A percentile compares a stretch with the other conserved stretches of the same genome.
Conservation (phyloP, 2,113 vertebrate genomes). For the Corythaixoides concolor region DNA sequence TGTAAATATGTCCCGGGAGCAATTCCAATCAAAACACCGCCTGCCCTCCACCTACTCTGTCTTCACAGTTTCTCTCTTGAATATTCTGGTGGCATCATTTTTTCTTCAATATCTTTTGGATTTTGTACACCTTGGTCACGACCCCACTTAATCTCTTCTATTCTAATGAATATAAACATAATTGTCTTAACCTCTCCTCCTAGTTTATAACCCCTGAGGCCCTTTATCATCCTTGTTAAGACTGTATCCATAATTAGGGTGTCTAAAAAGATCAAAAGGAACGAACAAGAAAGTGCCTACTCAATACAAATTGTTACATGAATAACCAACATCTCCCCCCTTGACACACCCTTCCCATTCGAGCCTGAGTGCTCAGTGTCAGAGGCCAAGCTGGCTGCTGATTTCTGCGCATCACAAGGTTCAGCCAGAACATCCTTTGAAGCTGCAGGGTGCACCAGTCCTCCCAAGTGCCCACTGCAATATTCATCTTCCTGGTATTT, state of each 20-base stretch:
- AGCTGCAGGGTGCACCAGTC: neutral
- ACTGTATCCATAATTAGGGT: slow-evolving; percentile 26
- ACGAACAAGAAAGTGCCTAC: neutral
- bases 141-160: slow-evolving; percentile 34
- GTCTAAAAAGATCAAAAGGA: slow-evolving; percentile 6
- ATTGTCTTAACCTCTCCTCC: slow-evolving; percentile 41
- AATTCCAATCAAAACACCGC: neutral
- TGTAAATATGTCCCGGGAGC: neutral
- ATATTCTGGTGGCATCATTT: neutral
- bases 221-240: slow-evolving; percentile 40
- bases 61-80: neutral
- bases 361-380: neutral
- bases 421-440: neutral
- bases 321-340: neutral
- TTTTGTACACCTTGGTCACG: slow-evolving; percentile 4
- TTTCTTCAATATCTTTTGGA: neutral
- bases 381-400: neutral
- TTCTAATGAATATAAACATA: slow-evolving; percentile 61
- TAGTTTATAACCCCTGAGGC: slow-evolving; percentile 40
- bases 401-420: neutral
- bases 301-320: slow-evolving; percentile 19
- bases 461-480: neutral
- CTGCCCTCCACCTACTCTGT: neutral
- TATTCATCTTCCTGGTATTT: neutral
- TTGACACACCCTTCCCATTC: neutral